Evolutionary conservation across 1,140 invertebrate genomes (phyloP).

Genomic region (Drosophila lacteicornis): DNA sequence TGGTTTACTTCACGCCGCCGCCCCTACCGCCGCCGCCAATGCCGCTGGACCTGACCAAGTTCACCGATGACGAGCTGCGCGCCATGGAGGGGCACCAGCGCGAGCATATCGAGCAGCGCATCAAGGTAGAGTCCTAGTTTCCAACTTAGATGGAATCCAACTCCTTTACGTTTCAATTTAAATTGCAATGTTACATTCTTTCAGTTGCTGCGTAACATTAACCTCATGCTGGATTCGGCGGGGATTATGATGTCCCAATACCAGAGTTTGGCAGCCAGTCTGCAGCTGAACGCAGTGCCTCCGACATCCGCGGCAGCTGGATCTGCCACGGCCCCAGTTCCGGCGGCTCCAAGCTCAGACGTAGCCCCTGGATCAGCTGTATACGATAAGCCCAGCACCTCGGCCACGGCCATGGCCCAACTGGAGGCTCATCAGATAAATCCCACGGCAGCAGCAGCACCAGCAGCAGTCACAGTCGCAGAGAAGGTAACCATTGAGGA

Average conservation of each 20-base stretch:
- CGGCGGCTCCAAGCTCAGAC: constrained; percentile 4
- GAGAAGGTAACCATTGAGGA: constrained; percentile 82
- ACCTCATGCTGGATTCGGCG: constrained; percentile 94
- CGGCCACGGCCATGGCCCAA: constrained; percentile 28
- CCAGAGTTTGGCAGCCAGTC: constrained; percentile 86
- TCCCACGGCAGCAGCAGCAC: constrained; percentile 4
- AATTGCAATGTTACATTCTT: neutral
- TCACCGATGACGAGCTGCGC: constrained; percentile 93
- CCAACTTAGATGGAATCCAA: no score
- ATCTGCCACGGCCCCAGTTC: neutral
- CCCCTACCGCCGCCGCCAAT: constrained; percentile 90
- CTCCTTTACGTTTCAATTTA: no score
- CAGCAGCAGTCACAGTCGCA: no score
- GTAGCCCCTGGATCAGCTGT: constrained; percentile 2
- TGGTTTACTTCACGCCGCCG: constrained; percentile 86
- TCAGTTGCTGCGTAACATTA: constrained; percentile 90
- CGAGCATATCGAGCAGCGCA: constrained; percentile 94
- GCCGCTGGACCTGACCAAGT: constrained; percentile 90
- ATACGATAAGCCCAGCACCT: constrained; percentile 85
- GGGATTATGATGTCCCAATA: constrained; percentile 96
- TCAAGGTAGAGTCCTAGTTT: constrained; percentile 86
- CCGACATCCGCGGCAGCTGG: constrained; percentile 12
- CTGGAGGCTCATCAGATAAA: constrained; percentile 46
- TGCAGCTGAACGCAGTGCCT: constrained; percentile 41
- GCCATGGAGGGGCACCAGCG: constrained; percentile 95